Percentiles rank a stretch among this genome's conserved stretches.
These are phyloP conservation scores for Caenorhabditis tropicalis DNA, from an alignment of 1,140 invertebrate species.

Conservation along the genomic window DNA sequence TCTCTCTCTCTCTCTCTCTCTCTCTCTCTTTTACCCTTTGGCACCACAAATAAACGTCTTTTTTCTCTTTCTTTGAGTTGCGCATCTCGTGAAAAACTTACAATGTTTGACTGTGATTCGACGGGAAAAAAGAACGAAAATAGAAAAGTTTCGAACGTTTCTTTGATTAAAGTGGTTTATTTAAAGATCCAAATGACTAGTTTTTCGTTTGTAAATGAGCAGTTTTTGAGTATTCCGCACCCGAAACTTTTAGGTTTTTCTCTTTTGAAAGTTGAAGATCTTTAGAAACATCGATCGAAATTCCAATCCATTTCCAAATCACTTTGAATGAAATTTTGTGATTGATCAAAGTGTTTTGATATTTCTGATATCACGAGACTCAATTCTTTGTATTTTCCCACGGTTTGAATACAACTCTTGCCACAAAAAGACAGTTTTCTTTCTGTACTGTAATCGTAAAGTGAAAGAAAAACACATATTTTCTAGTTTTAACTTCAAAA, in stretches of 20 bases:
- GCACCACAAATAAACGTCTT: conserved; percentile 37
- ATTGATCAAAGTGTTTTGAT: too few species aligned
- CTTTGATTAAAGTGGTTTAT: conserved; percentile 2
- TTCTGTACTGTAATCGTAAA: too few species aligned
- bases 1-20: background rate
- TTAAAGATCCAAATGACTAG: conserved; percentile 21
- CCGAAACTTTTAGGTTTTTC: too few species aligned
- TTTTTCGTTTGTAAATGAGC: background rate
- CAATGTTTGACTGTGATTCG: conserved; percentile 21
- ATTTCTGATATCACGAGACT: too few species aligned
- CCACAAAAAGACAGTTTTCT: background rate
- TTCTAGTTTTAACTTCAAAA: background rate
- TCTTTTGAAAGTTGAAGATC: too few species aligned
- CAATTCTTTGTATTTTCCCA: background rate
- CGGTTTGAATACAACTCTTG: background rate
- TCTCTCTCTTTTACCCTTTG: background rate
- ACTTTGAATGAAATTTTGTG: too few species aligned
- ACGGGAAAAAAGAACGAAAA: background rate
- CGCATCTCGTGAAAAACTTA: conserved; percentile 28
- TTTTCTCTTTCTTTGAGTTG: background rate
- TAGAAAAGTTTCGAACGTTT: background rate
- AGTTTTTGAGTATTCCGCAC: background rate
- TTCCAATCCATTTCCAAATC: too few species aligned
- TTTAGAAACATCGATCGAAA: too few species aligned
- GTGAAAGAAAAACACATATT: too few species aligned